Conservation (phyloP, 2,113 vertebrate genomes). For the Tragelaphus scriptus region DNA sequence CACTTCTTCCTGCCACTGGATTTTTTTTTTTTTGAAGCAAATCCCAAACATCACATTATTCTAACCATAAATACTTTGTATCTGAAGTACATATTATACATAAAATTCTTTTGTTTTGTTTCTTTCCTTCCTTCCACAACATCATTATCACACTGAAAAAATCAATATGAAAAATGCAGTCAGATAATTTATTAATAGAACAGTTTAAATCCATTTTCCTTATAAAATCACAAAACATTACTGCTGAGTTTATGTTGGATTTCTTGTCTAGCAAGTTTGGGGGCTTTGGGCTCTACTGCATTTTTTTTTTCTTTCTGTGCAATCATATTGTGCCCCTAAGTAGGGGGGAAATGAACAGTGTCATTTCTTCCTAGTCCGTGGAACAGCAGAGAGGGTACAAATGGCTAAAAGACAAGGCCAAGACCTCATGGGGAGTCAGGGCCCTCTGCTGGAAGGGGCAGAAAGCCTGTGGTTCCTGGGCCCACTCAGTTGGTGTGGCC, state of each 20-base stretch:
- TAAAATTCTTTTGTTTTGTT: background rate
- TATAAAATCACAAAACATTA: background rate
- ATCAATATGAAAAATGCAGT: background rate
- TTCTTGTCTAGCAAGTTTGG: background rate
- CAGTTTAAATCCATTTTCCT: constrained; percentile 1
- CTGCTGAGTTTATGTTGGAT: background rate
- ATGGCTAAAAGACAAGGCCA: background rate
- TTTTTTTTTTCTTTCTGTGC: background rate
- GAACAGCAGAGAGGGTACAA: background rate
- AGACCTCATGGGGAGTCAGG: background rate
- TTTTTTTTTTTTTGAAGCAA: background rate
- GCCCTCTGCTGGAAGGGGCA: background rate
- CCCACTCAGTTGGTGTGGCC: background rate
- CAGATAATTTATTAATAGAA: background rate
- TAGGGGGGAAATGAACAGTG: background rate
- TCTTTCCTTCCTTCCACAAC: background rate
- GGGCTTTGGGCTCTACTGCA: background rate
- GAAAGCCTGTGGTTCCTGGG: background rate
- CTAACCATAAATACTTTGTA: background rate
- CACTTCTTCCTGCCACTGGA: background rate
- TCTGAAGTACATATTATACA: background rate
- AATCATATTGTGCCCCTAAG: background rate
- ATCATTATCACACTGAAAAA: background rate
- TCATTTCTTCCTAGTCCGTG: background rate
- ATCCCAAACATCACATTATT: background rate